phyloP scores from a whole-genome alignment of 2,113 vertebrate genomes.

The Tragelaphus strepsiceros region DNA sequence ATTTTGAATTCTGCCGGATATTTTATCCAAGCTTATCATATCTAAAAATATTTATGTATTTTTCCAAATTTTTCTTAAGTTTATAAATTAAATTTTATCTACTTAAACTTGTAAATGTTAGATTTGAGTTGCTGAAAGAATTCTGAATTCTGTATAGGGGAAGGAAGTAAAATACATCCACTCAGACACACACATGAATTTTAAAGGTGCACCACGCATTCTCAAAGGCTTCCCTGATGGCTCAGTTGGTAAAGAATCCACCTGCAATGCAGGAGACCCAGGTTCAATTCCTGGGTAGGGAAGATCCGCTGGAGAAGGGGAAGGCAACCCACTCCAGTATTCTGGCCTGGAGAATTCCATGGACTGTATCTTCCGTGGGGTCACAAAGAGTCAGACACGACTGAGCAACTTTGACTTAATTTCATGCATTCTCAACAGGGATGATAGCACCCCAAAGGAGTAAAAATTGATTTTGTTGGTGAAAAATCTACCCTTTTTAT shows the following conservation, averaged over 20 bases:
- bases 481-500: neutral
- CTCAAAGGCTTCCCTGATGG: neutral
- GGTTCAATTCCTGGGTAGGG: neutral
- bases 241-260: neutral
- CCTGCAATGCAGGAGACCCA: neutral
- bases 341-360: neutral
- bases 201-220: neutral
- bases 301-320: neutral
- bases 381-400: neutral
- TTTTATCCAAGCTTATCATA: neutral
- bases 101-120: slow-evolving; percentile 3
- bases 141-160: neutral
- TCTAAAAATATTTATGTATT: neutral
- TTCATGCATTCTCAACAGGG: neutral
- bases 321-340: neutral
- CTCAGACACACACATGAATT: neutral
- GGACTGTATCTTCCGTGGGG: neutral
- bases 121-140: neutral
- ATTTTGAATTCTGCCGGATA: neutral
- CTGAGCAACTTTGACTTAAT: neutral
- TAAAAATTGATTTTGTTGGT: neutral
- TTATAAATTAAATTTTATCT: slow-evolving; percentile 6
- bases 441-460: neutral
- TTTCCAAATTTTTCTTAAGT: neutral
- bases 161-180: neutral